Evolutionary conservation across 2,888 invertebrate genomes (phyloP), one percentile per base, ranked within the genome.

Genomic region (Auanema sp.): DNA sequence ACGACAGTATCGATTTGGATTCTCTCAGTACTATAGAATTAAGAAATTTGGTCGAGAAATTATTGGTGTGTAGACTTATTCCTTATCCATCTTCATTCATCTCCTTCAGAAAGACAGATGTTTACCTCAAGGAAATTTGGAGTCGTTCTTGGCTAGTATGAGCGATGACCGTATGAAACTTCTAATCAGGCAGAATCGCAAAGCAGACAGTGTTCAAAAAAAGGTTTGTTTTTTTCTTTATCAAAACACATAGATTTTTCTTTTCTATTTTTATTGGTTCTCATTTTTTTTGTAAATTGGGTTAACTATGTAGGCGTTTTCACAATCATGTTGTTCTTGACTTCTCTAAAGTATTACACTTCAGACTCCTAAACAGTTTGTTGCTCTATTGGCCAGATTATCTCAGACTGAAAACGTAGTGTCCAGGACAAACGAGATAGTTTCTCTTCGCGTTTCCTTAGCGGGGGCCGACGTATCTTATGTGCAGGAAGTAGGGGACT

Each of bases 291-390:
- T 5, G 47, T 5, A 47, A 47, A 47, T 16, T 21, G 21, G 47
- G 47, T 47, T 21, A 47, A 18, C 47, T 18, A 21, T 47, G 47
- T 21, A 47, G 47, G 33, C 33, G 33, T 47, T 16, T 47, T 5
- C 16, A 21, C 47, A 5, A 8, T 16, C 16, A 18, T 10, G 16
- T 47, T 18, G 10, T 47, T 3, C 16, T 47, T 21, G 47, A 21
- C 16, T 47, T 47, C 21, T 47, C 47, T 21, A 47, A 47, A 18
- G 16, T 18, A 4, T 51, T 41, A 18, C 53, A 14, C 49, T 58
- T 8, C 49, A 59, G 59, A 59, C 33, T 47, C 60, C 60, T n/a
- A 21, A 49, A 18, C 60, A 60, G 43, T 55, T 60, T n/a, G 44
- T 60, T 18, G 42, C 41, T 40, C 53, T 60, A 55, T 55, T 60